Base-by-base conservation (phyloP, 2,888 invertebrate species). In the Athalia cordata region DNA sequence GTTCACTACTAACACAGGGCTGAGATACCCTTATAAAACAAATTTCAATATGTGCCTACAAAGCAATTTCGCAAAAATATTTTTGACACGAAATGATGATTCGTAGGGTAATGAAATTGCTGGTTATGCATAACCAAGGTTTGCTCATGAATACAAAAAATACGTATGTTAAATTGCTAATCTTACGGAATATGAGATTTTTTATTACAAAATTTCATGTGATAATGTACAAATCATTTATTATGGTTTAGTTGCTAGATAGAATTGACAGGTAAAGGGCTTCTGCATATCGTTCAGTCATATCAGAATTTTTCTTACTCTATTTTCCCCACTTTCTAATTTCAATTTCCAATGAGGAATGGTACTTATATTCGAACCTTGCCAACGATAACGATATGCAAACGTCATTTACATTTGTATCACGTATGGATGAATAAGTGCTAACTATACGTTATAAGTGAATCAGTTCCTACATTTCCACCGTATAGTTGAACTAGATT, bases 221-320 rank as follows among this genome's bases (percentile, higher is more conserved):
- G 84, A 87, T 86, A 86, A 85, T 86, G 85, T 86, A 86, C 86
- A 86, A 86, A 85, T 83, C 81, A 81, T 81, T 84, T 84, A 82
- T 84, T 84, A 85, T 84, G 78, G 74, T 81, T 83, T 82, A 79
- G 83, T 81, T 82, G 66, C 8, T 7, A 82, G 80, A 79, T 81
- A 83, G 77, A 81, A 79, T 79, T 77, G 80, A 81, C 81, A 72
- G 81, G 78, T 82, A 80, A 83, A 84, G 81, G 83, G 82, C 82
- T 79, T 83, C 82, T 85, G 85, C 77, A 84, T 68, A 77, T 77
- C 77, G 59, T 77, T 68, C 2, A 43, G 7, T 11, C 55, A 8
- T 11, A 45, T 11, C n/a, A 62, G 29, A 11, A 65, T 45, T 47
- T 65, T 6, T 9, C 47, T 4, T n/a, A 47, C 9, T 47, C 3